Evolutionary conservation across 2,888 invertebrate species (phyloP).

Genomic region (Dromius quadrimaculatus): DNA sequence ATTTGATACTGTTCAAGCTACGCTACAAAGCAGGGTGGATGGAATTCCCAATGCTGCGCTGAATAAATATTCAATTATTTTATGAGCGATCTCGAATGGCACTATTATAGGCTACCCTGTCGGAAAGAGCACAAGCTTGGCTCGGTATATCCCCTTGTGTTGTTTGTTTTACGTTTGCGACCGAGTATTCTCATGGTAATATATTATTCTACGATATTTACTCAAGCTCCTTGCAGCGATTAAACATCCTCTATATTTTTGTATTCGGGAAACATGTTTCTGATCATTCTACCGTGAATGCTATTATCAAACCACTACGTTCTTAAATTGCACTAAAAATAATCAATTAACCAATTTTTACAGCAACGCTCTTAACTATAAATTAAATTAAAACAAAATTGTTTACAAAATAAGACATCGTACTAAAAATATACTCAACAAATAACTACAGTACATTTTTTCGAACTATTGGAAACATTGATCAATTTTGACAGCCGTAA

Average conservation of each 20-base stretch:
- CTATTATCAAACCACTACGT: too few species aligned
- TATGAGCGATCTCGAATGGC: conserved; percentile 40
- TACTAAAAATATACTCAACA: too few species aligned
- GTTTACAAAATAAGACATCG: too few species aligned
- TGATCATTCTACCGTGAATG: conserved; percentile 3
- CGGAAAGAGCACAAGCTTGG: conserved; percentile 20
- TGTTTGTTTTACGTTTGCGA: conserved; percentile 42
- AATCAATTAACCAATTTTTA: too few species aligned
- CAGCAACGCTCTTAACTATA: too few species aligned
- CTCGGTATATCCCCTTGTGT: neutral
- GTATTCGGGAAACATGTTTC: conserved; percentile 33
- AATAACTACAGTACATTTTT: too few species aligned
- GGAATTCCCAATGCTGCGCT: conserved; percentile 34
- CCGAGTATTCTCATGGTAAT: conserved; percentile 45
- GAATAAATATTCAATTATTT: conserved; percentile 48
- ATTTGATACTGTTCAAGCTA: neutral
- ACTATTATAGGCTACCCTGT: conserved; percentile 27
- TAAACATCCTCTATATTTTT: conserved; percentile 31
- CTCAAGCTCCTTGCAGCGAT: conserved; percentile 22
- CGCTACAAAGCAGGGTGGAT: neutral
- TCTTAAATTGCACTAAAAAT: too few species aligned
- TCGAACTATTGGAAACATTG: too few species aligned
- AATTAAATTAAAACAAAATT: too few species aligned
- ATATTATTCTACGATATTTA: conserved; percentile 45
- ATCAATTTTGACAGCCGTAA: too few species aligned